A percentile compares a stretch with the other conserved stretches of the same genome.
Conservation (phyloP, 2,113 vertebrate species). For the Cheirogaleus medius region DNA sequence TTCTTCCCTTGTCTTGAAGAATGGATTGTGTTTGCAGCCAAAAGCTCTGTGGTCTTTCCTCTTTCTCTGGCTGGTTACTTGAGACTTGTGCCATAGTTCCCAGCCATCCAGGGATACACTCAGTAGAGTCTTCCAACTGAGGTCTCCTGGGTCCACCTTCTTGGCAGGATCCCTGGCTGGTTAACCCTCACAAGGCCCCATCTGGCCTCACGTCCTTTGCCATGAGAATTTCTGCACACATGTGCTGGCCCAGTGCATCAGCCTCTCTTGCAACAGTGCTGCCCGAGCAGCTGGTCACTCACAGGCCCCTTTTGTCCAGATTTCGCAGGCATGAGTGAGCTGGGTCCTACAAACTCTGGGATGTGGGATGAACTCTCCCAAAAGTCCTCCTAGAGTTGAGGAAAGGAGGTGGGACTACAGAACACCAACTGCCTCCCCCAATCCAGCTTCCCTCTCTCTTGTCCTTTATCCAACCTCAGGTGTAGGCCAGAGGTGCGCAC, state of each 20-base stretch:
- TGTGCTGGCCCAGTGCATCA: rapidly evolving
- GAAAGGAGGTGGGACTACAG: neutral
- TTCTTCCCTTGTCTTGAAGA: neutral
- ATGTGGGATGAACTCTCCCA: neutral
- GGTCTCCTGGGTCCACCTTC: neutral
- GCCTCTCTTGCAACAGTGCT: neutral
- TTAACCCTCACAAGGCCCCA: too few species aligned
- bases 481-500: rapidly evolving
- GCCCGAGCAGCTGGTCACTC: neutral
- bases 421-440: too few species aligned
- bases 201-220: too few species aligned
- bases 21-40: neutral
- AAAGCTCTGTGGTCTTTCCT: neutral
- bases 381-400: neutral
- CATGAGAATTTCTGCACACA: neutral
- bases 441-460: neutral
- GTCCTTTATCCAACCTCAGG: neutral
- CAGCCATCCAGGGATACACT: neutral
- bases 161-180: neutral
- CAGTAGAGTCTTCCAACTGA: neutral
- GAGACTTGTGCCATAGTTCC: neutral
- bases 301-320: neutral
- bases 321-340: neutral
- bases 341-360: neutral
- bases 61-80: neutral